Percentiles rank a stretch among this genome's conserved stretches.
phyloP scores from a whole-genome alignment of 2,113 vertebrate genomes.

The Paracanthobrama guichenoti region DNA sequence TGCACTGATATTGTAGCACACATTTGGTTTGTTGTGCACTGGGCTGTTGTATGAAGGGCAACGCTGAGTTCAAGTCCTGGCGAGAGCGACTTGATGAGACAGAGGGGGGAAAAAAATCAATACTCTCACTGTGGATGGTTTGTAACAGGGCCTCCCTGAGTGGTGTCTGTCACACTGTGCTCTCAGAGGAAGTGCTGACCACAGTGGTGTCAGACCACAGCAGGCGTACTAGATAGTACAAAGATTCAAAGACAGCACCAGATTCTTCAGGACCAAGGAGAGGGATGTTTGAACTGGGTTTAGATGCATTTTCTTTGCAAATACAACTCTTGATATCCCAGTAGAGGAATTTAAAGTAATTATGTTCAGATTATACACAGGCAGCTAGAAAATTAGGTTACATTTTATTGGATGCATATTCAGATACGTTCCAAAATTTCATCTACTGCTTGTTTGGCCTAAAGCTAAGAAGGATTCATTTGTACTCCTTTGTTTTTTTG shows the following conservation, averaged over 20 bases:
- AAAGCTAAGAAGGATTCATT: slow-evolving; percentile 3
- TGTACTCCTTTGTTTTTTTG: neutral
- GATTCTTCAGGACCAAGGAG: slow-evolving; percentile 67
- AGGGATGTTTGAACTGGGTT: slow-evolving; percentile 48
- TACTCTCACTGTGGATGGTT: slow-evolving; percentile 71
- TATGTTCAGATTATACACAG: slow-evolving; percentile 7
- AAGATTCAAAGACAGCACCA: slow-evolving; percentile 32
- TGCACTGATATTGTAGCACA: neutral
- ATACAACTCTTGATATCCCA: neutral
- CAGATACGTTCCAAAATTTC: neutral
- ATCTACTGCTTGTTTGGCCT: neutral
- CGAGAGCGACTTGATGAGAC: slow-evolving; percentile 17
- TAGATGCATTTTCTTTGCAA: slow-evolving; percentile 8
- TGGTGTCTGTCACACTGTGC: slow-evolving; percentile 70
- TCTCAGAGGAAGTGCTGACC: slow-evolving; percentile 69
- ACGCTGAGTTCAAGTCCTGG: slow-evolving; percentile 21
- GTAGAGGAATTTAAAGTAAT: neutral
- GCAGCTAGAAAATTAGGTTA: neutral
- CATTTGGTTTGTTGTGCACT: neutral
- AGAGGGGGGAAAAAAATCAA: slow-evolving; percentile 72
- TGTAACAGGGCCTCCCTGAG: slow-evolving; percentile 69
- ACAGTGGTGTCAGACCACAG: slow-evolving; percentile 68
- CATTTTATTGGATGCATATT: neutral
- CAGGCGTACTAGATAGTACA: slow-evolving; percentile 47
- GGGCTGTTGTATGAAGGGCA: slow-evolving; percentile 20